Evolutionary conservation across 2,113 vertebrate species (phyloP), one percentile per base, ranked within the genome.

Genomic region (Amphiprion ocellaris): DNA sequence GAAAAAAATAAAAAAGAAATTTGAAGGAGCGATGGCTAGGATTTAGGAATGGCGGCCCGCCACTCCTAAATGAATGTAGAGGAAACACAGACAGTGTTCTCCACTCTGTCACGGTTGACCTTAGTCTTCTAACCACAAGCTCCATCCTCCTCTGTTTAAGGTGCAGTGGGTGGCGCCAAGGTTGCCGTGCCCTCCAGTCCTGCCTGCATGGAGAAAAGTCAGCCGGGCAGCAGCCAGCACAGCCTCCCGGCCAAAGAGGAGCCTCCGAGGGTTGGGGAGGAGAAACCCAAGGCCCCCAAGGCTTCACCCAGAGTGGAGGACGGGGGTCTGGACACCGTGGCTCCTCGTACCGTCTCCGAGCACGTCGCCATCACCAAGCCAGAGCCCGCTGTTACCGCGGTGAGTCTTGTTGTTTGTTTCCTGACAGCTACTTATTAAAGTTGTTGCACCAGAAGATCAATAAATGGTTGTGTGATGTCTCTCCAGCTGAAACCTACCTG

Each of bases 131-230:
- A 96, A 98, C 95, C 97, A 96, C 96, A 97, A 95, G 95, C 95
- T 87, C 74, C 81, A 87, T 94, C 94, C 87, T 96, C 95, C 96
- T 95, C 94, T 99, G 95, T 98, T 99, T 96, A 99, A 99, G 98
- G 98, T 99, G 98, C 98, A 99, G 98, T 99, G 98, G 97, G 98
- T 95, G 98, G 98, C 87, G 98, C 98, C 92, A 99, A 99, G 92
- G 98, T 99, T 33, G 98, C 97, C 82, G 95, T 99, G 95, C 95
- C 97, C 91, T 97, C 97, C 89, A 95, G 96, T 86, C 97, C 97
- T 88, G 93, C 96, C 52, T 96, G 97, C 84, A 92, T 98, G 86
- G 98, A 99, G 65, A 96, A 97, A 82, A 94, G 94, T 66, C 96
- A 97, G 80, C 96, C 97, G 0, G 97, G 97, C 86, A 95, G 96